These are phyloP conservation scores for Sebastolobus alascanus DNA, from an alignment of 2,797 vertebrate species.

Conservation along the genomic window DNA sequence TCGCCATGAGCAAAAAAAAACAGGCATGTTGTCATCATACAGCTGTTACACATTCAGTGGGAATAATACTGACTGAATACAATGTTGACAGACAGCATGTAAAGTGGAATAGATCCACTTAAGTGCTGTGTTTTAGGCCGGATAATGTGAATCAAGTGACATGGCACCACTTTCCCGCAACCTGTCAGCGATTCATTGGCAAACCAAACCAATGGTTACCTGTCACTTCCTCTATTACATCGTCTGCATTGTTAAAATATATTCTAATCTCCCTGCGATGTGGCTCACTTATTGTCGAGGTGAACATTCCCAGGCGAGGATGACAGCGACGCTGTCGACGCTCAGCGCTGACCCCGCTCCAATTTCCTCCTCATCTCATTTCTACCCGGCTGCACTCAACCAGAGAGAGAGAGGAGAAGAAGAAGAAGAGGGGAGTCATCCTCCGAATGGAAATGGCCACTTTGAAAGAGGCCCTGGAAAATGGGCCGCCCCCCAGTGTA, in stretches of 20 bases:
- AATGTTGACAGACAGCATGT: slow-evolving; percentile 44
- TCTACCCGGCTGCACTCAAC: slow-evolving; percentile 62
- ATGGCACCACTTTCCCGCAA: slow-evolving; percentile 29
- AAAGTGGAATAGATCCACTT: slow-evolving; percentile 56
- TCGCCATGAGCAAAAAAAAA: slow-evolving; percentile 46
- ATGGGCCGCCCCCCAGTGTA: slow-evolving; percentile 62
- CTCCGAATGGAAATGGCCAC: slow-evolving; percentile 74
- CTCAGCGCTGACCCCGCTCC: slow-evolving; percentile 71
- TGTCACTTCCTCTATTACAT: slow-evolving; percentile 64
- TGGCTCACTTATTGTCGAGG: slow-evolving; percentile 65
- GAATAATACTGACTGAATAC: slow-evolving; percentile 26
- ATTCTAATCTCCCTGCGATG: slow-evolving; percentile 62
- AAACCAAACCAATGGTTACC: slow-evolving; percentile 56
- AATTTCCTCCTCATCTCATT: slow-evolving; percentile 75
- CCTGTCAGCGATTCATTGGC: slow-evolving; percentile 60
- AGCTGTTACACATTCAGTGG: slow-evolving; percentile 31
- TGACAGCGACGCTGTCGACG: slow-evolving; percentile 41
- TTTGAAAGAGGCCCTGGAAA: slow-evolving; percentile 69
- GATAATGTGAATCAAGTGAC: slow-evolving; percentile 58
- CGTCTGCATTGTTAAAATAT: slow-evolving; percentile 56
- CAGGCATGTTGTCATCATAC: slow-evolving; percentile 36
- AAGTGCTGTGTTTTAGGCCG: slow-evolving; percentile 49
- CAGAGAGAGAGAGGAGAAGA: slow-evolving; percentile 28
- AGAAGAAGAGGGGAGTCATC: slow-evolving; percentile 39
- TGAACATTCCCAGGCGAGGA: slow-evolving; percentile 61